A percentile compares a stretch with the other conserved stretches of the same genome.
Conservation (phyloP, 2,113 vertebrate genomes). For the Fregetta grallaria region DNA sequence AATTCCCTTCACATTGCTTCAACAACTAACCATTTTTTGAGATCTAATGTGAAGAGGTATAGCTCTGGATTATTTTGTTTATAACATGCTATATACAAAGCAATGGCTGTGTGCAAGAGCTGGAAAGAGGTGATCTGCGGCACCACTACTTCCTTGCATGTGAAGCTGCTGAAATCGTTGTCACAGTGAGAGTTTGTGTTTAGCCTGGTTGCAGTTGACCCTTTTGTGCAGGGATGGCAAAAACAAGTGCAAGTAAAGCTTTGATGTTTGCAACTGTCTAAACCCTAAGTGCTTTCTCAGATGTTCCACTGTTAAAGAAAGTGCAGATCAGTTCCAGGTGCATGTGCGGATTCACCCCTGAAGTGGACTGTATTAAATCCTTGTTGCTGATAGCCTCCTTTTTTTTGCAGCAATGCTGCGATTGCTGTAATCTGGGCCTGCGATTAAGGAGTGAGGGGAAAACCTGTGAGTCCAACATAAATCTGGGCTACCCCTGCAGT, state of each 20-base stretch:
- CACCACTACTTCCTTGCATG: background rate
- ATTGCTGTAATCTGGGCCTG: conserved; percentile 88
- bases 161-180: background rate
- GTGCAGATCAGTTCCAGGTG: background rate
- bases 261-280: background rate
- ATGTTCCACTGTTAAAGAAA: background rate
- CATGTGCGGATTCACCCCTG: background rate
- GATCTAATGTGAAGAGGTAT: background rate
- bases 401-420: conserved; percentile 84
- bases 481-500: conserved; percentile 87
- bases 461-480: conserved; percentile 78
- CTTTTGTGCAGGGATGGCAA: background rate
- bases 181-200: background rate
- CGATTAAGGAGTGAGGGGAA: conserved; percentile 73
- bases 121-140: background rate
- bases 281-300: background rate
- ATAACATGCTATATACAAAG: too few relatives aligned
- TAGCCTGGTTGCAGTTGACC: background rate
- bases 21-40: background rate
- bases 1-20: background rate
- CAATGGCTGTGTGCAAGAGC: background rate
- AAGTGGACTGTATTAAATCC: background rate
- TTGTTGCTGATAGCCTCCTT: background rate
- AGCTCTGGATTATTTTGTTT: background rate
- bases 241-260: background rate